Base-by-base conservation (phyloP, 2,888 invertebrate genomes). In the Metellina segmentata region DNA sequence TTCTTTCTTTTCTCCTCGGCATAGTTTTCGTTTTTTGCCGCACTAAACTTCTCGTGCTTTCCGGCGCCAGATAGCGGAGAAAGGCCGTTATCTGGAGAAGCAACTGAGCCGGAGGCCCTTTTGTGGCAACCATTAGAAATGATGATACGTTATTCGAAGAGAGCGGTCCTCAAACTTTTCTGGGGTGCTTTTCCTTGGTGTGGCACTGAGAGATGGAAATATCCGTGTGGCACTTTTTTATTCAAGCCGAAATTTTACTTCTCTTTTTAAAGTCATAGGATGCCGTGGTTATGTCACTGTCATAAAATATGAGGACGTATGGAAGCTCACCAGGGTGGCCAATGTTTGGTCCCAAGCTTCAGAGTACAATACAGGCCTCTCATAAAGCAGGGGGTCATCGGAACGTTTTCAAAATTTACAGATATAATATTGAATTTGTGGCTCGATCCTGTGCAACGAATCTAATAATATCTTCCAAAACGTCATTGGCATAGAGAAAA, bases 41-140 rank as follows among this genome's bases (percentile, higher is more conserved):
- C 70, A 16, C 16, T 75, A 75, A 85, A 78, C 61, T 86, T 85
- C 71, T 52, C 49, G 11, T 71, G 71, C 77, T 88, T 85, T 90
- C 52, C 61, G 72, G 85, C 79, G 81, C 85, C 85, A 90, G 90
- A 90, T 90, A 90, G 16, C 61, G 85, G 90, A 85, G 48, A 87
- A 91, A 83, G 83, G 71, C 71, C 53, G 83, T 91, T 91, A 91
- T 91, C 91, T 91, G 83, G 87, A 71, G 71, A 8, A 34, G 48
- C 51, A 69, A 4, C 53, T 70, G 11, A 11, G 78, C 53, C 91
- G 51, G 16, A n/a, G 51, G 82, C 75, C 77, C 13, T 69, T 34
- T 78, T 83, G n/a, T 72, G 91, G 87, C 87, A 87, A 91, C 91
- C 91, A 91, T 91, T 83, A 77, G 7, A 81, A 86, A 72, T 49